Percentiles rank a stretch among this genome's conserved stretches.
phyloP scores from a whole-genome alignment of 2,888 invertebrate species.

The Acronicta leporina region DNA sequence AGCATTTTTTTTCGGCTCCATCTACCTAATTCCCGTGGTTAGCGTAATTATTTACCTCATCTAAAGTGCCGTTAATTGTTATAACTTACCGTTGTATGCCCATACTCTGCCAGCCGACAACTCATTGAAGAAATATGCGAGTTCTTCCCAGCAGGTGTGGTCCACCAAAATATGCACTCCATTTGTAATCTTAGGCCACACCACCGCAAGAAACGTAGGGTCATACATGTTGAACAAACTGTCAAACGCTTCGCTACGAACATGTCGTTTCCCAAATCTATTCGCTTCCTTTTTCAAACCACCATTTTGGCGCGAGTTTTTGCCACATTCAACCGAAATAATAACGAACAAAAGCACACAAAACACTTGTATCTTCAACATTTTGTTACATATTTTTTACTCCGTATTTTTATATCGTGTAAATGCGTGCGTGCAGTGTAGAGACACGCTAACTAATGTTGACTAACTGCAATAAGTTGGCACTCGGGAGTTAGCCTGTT shows the following conservation, averaged over 20 bases:
- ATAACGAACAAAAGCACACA: constrained; percentile 54
- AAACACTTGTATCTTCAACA: constrained; percentile 57
- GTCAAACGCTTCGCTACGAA: constrained; percentile 75
- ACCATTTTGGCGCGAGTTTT: constrained; percentile 56
- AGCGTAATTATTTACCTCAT: constrained; percentile 29
- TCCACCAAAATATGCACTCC: constrained; percentile 78
- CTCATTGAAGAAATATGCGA: constrained; percentile 79
- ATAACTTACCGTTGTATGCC: constrained; percentile 85
- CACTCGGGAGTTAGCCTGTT: constrained; percentile 38
- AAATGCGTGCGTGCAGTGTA: constrained; percentile 46
- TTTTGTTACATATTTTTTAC: constrained; percentile 59
- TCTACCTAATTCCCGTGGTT: constrained; percentile 29
- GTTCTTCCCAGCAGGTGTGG: constrained; percentile 80
- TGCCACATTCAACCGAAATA: constrained; percentile 53
- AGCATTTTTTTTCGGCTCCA: constrained; percentile 12
- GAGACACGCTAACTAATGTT: constrained; percentile 50
- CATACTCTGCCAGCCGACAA: constrained; percentile 82
- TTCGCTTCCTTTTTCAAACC: constrained; percentile 63
- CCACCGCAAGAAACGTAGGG: constrained; percentile 78
- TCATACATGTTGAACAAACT: constrained; percentile 83
- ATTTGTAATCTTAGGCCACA: constrained; percentile 83
- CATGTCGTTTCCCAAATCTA: constrained; percentile 57
- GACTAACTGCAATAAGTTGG: constrained; percentile 24
- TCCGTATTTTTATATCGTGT: constrained; percentile 38
- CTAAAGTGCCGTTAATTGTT: constrained; percentile 29